phyloP scores from a whole-genome alignment of 2,113 vertebrate species.

The Tetrao urogallus region DNA sequence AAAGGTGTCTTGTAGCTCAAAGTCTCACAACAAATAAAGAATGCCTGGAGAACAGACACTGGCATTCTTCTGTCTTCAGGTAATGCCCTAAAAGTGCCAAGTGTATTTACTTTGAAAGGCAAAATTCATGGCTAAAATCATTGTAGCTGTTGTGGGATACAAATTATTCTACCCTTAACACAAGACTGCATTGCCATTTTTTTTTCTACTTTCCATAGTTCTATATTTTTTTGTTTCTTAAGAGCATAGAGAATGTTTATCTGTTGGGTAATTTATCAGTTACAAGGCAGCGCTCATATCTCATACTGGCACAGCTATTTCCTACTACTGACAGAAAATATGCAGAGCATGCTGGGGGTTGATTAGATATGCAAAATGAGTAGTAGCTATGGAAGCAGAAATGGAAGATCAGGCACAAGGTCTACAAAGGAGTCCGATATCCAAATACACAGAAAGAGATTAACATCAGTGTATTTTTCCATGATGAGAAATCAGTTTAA shows the following conservation, averaged over 20 bases:
- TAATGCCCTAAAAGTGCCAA: background rate
- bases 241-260: background rate
- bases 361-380: slow-evolving; percentile 32
- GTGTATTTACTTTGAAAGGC: background rate
- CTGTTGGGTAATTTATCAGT: background rate
- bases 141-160: background rate
- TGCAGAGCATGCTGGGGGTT: slow-evolving; percentile 22
- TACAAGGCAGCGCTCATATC: slow-evolving; percentile 5
- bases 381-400: slow-evolving; percentile 7
- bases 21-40: background rate
- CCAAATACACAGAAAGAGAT: background rate
- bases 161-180: background rate
- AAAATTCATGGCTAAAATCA: background rate
- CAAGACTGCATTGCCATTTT: background rate
- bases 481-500: background rate
- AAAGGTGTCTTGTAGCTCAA: background rate
- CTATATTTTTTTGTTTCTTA: background rate
- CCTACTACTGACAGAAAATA: slow-evolving; percentile 57
- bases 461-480: background rate
- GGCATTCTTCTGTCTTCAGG: background rate
- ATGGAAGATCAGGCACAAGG: background rate
- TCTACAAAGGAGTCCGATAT: background rate
- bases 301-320: slow-evolving; percentile 36
- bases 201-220: background rate
- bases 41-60: background rate